A percentile compares a stretch with the other conserved stretches of the same genome.
These are phyloP conservation scores for Chelmon rostratus DNA, from an alignment of 2,797 vertebrate genomes.

Conservation along the genomic window DNA sequence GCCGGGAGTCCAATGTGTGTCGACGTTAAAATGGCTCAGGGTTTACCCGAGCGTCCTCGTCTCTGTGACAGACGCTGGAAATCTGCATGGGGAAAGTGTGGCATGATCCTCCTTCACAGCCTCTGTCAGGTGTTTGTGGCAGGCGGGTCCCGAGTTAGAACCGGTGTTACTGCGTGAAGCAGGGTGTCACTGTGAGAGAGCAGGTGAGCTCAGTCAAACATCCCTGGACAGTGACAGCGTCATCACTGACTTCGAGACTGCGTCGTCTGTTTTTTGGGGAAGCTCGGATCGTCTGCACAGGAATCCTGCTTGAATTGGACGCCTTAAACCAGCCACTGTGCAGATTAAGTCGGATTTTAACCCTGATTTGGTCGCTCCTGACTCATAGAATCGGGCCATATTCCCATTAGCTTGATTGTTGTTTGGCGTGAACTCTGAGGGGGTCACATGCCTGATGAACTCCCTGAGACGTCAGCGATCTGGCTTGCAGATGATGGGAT, in stretches of 20 bases:
- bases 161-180: slow-evolving; percentile 30
- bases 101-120: slow-evolving; percentile 9
- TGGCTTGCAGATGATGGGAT: background rate
- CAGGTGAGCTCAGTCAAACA: slow-evolving; percentile 10
- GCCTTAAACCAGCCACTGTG: background rate
- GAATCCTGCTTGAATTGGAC: too few species aligned
- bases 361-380: background rate
- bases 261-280: too few species aligned
- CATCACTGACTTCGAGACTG: background rate
- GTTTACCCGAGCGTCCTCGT: slow-evolving; percentile 9
- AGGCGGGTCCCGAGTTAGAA: slow-evolving; percentile 19
- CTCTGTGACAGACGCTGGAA: background rate
- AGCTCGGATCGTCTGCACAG: background rate
- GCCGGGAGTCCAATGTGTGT: background rate
- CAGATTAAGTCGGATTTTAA: background rate
- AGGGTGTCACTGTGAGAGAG: slow-evolving; percentile 23
- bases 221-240: background rate
- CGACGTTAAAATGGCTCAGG: slow-evolving; percentile 9
- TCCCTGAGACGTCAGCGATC: background rate
- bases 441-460: background rate
- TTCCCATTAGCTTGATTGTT: background rate
- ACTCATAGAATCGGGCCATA: too few species aligned
- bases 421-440: background rate
- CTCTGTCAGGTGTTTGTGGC: slow-evolving; percentile 29
- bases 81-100: slow-evolving; percentile 3